A percentile compares a stretch with the other conserved stretches of the same genome.
phyloP scores from a whole-genome alignment of 2,888 invertebrate species.

The Ypsolopha sequella region DNA sequence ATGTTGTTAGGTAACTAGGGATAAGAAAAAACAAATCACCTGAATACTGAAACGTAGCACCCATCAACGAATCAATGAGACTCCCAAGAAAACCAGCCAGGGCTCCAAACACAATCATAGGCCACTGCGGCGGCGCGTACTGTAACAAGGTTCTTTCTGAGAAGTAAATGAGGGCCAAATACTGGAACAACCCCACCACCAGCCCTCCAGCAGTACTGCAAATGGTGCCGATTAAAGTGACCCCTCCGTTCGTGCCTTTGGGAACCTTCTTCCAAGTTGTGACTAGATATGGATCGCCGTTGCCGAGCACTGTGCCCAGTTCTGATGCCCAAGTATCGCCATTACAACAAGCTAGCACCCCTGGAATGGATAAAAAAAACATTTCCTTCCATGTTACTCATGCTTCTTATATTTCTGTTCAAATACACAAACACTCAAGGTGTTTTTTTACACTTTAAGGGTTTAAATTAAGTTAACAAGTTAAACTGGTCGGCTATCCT shows the following conservation, averaged over 20 bases:
- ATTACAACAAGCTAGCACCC: constrained; percentile 83
- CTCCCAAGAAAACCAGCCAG: constrained; percentile 85
- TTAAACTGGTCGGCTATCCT: no score
- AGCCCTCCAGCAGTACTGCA: constrained; percentile 76
- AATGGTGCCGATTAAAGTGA: constrained; percentile 74
- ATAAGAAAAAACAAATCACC: constrained; percentile 53
- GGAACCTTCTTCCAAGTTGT: constrained; percentile 83
- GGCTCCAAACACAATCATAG: constrained; percentile 78
- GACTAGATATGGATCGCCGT: constrained; percentile 78
- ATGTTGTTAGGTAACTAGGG: background rate
- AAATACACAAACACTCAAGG: no score
- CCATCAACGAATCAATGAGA: constrained; percentile 84
- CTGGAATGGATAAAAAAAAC: constrained; percentile 36
- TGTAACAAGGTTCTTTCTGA: constrained; percentile 69
- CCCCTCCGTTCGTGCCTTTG: constrained; percentile 89
- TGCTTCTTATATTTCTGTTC: no score
- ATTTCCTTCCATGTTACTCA: background rate
- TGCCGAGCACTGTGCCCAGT: constrained; percentile 81
- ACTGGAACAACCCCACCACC: constrained; percentile 79
- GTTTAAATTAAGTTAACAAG: no score
- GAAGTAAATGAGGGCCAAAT: constrained; percentile 74
- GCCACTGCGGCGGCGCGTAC: constrained; percentile 82
- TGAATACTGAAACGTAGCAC: constrained; percentile 89
- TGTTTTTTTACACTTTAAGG: no score
- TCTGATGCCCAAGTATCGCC: constrained; percentile 96